These are phyloP conservation scores for Montifringilla adamsi DNA, from an alignment of 2,113 vertebrate genomes.

Conservation along the genomic window DNA sequence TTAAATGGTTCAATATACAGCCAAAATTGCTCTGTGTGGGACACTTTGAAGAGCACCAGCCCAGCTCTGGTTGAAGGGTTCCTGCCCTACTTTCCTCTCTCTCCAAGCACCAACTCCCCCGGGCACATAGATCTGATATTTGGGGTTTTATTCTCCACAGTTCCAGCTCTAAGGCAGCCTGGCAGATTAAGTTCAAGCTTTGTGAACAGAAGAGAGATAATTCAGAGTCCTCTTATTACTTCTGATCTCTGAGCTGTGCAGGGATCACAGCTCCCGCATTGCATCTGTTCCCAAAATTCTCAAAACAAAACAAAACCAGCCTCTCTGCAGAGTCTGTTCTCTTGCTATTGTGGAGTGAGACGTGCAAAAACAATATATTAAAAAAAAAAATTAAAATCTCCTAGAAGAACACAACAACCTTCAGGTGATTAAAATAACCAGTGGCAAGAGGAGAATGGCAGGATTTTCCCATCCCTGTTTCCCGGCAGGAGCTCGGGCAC, in stretches of 20 bases:
- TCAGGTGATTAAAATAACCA: conserved; percentile 7
- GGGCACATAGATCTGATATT: background rate
- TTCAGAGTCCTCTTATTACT: conserved; percentile 24
- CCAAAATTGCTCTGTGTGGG: background rate
- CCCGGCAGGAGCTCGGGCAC: background rate
- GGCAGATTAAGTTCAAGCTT: conserved; percentile 29
- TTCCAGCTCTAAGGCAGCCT: background rate
- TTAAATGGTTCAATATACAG: fast-evolving
- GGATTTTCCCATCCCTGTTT: background rate
- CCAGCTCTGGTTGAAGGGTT: background rate
- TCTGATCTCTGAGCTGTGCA: background rate
- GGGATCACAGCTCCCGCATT: background rate
- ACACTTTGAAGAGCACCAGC: background rate
- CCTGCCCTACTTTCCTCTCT: background rate
- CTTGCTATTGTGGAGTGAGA: background rate
- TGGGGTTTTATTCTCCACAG: background rate
- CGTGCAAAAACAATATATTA: background rate
- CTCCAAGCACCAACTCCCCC: background rate
- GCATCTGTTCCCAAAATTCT: background rate
- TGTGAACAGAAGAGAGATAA: conserved; percentile 26
- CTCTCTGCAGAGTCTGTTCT: background rate
- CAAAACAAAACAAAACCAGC: background rate
- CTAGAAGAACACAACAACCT: background rate
- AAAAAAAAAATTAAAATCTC: background rate
- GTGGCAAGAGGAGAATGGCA: background rate